Evolutionary conservation across 2,888 invertebrate genomes (phyloP).

Genomic region (Trachelus tabidus): DNA sequence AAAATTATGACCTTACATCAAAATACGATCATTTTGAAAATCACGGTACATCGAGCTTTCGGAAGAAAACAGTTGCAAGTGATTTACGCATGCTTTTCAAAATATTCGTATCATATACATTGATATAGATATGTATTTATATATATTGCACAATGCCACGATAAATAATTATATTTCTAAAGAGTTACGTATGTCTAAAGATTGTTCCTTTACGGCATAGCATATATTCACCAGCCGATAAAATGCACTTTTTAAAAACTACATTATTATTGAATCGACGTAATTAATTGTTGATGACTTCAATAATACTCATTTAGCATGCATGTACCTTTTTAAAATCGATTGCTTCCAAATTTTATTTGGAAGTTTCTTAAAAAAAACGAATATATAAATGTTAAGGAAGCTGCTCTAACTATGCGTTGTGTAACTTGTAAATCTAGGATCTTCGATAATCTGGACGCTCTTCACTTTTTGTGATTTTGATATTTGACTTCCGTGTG

Average conservation of each 20-base stretch:
- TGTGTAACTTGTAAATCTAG: conserved; percentile 44
- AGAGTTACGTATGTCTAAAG: not conserved
- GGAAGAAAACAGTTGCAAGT: not conserved
- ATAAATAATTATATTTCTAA: conserved; percentile 29
- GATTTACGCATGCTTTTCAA: not conserved
- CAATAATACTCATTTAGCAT: too few species aligned
- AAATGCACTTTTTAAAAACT: not conserved
- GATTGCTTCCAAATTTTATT: not conserved
- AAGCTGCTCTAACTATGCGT: conserved; percentile 23
- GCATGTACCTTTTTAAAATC: not conserved
- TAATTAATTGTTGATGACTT: not conserved
- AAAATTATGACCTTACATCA: conserved; percentile 2
- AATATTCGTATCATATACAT: not conserved
- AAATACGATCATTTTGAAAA: not conserved
- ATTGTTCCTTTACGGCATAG: too few species aligned
- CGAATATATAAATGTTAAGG: not conserved
- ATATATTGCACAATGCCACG: conserved; percentile 35
- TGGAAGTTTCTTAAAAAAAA: conserved; percentile 4
- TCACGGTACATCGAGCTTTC: not conserved
- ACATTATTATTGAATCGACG: not conserved
- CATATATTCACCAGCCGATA: too few species aligned
- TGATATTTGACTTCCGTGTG: conserved; percentile 23
- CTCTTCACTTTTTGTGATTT: conserved; percentile 53
- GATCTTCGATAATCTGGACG: conserved; percentile 60
- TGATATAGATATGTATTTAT: not conserved